Base-by-base conservation (phyloP, 2,797 vertebrate genomes). In the Emys orbicularis region DNA sequence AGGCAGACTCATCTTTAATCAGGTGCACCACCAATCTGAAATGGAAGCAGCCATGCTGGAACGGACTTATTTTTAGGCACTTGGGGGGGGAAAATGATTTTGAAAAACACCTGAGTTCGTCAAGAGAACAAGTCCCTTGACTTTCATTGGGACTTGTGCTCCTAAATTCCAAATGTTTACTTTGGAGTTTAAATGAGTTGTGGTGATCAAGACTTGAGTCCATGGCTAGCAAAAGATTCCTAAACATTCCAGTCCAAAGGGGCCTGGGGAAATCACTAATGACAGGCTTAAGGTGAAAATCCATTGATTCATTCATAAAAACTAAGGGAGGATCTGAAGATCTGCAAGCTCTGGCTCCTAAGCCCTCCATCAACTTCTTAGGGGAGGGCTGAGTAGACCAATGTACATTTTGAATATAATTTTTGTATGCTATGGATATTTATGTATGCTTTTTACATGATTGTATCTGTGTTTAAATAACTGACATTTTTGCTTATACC, bases 101-200 rank as follows among this genome's bases (percentile, higher is more conserved):
- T 18, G 77, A 90, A 44, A 94, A 94, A 77, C 41, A 90, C 79
- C 72, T 12, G 2, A 94, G 53, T 87, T 86, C 87, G 74, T 1
- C 77, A 94, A 88, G 31, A 88, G 29, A 37, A 61, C 0, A 1
- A 25, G 81, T 79, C 68, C 87, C 94, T 61, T 79, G 65, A 94
- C 93, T 93, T 96, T 92, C 68, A 81, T 90, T 88, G 72, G 81
- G 92, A 96, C 93, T 88, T 84, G 83, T 85, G 10, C 34, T 95
- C 54, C 25, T 23, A 90, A 77, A 84, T 74, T 31, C 87, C 23
- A 93, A 87, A 94, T 47, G 52, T 3, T 90, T 41, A 74, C 83
- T 61, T 86, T 19, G 8, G 52, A 52, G 5, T 87, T 94, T 95
- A 95, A 94, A 89, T 0, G 0, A 49, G 85, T 37, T 23, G 65